Evolutionary conservation across 2,888 invertebrate species (phyloP).

Genomic region (Leuctra nigra): DNA sequence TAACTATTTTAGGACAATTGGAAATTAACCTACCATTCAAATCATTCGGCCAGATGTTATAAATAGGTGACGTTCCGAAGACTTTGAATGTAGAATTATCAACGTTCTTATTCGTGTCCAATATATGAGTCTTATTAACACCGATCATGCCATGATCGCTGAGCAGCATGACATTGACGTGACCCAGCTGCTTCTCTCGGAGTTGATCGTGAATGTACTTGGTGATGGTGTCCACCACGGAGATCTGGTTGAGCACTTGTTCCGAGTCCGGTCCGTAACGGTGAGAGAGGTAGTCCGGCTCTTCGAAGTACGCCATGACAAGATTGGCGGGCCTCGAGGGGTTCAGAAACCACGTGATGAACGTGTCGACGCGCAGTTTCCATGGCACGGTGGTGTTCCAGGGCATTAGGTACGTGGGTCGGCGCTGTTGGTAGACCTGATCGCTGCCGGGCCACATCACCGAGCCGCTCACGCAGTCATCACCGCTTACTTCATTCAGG

Average conservation of each 20-base stretch:
- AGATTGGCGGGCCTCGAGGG: conserved; percentile 54
- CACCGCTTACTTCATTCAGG: conserved; percentile 47
- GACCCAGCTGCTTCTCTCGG: conserved; percentile 45
- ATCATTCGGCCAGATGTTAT: conserved; percentile 51
- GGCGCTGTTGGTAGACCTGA: conserved; percentile 45
- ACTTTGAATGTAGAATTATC: conserved; percentile 43
- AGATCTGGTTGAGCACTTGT: conserved; percentile 40
- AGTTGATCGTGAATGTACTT: conserved; percentile 48
- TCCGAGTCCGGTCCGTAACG: conserved; percentile 48
- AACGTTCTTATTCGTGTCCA: conserved; percentile 49
- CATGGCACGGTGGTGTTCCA: conserved; percentile 44
- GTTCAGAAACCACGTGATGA: conserved; percentile 50
- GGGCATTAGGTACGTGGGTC: conserved; percentile 41
- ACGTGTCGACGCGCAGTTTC: conserved; percentile 49
- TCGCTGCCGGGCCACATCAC: conserved; percentile 66
- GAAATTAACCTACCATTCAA: conserved; percentile 38
- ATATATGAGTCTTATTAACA: conserved; percentile 47
- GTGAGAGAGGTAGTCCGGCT: conserved; percentile 62
- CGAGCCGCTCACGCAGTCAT: conserved; percentile 51
- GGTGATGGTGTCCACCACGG: conserved; percentile 47
- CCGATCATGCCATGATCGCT: conserved; percentile 70
- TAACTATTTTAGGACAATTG: too few relatives aligned
- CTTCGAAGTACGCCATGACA: conserved; percentile 59
- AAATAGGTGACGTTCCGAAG: conserved; percentile 49
- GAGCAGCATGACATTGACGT: conserved; percentile 57